Evolutionary conservation across 2,888 invertebrate genomes (phyloP), one percentile per base, ranked within the genome.

Genomic region (Protula sp.): DNA sequence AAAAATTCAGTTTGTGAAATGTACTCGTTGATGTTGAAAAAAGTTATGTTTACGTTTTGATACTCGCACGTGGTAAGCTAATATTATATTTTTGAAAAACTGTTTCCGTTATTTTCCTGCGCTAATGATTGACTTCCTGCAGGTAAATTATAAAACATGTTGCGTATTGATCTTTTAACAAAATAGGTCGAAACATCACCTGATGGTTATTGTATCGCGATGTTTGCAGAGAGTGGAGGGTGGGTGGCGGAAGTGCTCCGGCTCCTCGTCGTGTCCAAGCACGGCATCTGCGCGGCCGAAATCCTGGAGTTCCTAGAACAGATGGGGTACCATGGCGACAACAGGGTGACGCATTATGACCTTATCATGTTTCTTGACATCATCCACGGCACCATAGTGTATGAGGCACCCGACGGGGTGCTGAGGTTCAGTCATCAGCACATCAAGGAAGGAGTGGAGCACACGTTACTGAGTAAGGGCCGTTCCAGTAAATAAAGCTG

Each of bases 231-330:
- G 30, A 70, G 68, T 47, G 66, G 69, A 14, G 79, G 78, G 45
- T 80, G 80, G 80, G 73, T 80, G 26, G 72, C 74, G 5, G 78
- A 79, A 55, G 69, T 72, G 1, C 70, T 80, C 19, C 71, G 76
- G 38, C 69, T 80, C 51, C 64, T 80, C n/a, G 73, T 73, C 3
- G 68, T 74, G 45, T 76, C 77, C 4, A 61, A 73, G 31, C 68
- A 75, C 45, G 80, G 79, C 3, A 68, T 80, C 4, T 70, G 67
- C n/a, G 67, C 71, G 52, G 48, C 58, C n/a, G 76, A 78, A 51
- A 65, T 79, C 22, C 66, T 78, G 30, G 64, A 69, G 2, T 57
- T 78, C 14, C 65, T 79, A 29, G 60, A 68, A 52, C 58, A 59
- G 1, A 60, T 78, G 30, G 78, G 77, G n/a, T 80, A 78, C 70